Evolutionary conservation across 2,797 vertebrate species (phyloP).

Genomic region (Ataeniobius toweri): DNA sequence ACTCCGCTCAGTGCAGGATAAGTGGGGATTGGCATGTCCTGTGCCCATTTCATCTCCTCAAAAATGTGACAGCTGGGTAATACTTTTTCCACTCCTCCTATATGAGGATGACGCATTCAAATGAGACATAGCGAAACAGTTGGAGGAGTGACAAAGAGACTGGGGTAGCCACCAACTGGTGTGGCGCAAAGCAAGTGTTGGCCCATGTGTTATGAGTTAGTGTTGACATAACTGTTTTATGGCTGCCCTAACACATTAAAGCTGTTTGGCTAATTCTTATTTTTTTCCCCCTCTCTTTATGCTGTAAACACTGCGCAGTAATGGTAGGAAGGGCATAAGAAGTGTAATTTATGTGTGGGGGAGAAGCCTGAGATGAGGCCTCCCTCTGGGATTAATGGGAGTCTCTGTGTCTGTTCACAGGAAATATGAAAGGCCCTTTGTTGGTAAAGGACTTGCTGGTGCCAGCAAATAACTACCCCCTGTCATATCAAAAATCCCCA

Average conservation of each 20-base stretch:
- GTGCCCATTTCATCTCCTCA: constrained; percentile 69
- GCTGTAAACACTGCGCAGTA: constrained; percentile 73
- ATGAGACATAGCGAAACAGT: constrained; percentile 43
- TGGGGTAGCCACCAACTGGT: constrained; percentile 48
- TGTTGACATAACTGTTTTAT: constrained; percentile 71
- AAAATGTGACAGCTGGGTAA: constrained; percentile 75
- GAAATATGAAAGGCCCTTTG: constrained; percentile 84
- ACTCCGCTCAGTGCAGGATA: constrained; percentile 66
- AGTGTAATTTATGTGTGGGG: constrained; percentile 80
- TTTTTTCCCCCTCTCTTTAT: constrained; percentile 51
- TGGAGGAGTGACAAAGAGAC: constrained; percentile 38
- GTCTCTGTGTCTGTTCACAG: constrained; percentile 80
- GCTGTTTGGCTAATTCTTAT: constrained; percentile 66
- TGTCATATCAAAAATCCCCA: constrained; percentile 79
- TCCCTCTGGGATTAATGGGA: constrained; percentile 79
- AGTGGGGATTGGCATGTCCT: constrained; percentile 75
- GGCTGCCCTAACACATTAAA: constrained; percentile 77
- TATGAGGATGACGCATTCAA: constrained; percentile 48
- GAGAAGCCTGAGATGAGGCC: constrained; percentile 76
- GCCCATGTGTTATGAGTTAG: constrained; percentile 76
- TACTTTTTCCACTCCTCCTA: constrained; percentile 60
- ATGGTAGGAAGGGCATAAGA: constrained; percentile 74
- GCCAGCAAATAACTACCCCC: constrained; percentile 80
- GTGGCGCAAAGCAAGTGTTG: constrained; percentile 77
- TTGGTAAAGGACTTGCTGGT: constrained; percentile 76